These are phyloP conservation scores for Rhagium mordax DNA, from an alignment of 2,888 invertebrate genomes.

Conservation along the genomic window DNA sequence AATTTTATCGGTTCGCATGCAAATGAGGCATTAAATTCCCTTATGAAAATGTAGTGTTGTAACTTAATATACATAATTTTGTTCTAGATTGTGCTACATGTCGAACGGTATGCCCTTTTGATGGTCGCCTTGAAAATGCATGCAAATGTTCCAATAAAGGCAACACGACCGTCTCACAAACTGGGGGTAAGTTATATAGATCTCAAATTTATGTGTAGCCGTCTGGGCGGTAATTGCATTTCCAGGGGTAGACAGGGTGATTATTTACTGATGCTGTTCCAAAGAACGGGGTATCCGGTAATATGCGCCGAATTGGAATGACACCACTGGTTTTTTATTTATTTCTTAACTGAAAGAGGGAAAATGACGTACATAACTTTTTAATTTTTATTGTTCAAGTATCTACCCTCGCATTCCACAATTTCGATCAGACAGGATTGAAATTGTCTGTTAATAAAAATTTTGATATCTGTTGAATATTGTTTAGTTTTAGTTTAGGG, in stretches of 20 bases:
- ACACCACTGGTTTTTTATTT: too few relatives aligned
- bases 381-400: too few relatives aligned
- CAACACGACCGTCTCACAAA: slow-evolving; percentile 51
- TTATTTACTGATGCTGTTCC: neutral
- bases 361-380: too few relatives aligned
- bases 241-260: neutral
- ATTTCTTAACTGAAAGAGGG: too few relatives aligned
- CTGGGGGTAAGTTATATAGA: slow-evolving; percentile 37
- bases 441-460: too few relatives aligned
- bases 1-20: slow-evolving; percentile 25
- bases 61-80: slow-evolving; percentile 37
- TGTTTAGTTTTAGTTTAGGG: too few relatives aligned
- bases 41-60: slow-evolving; percentile 11
- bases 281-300: neutral
- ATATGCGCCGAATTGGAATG: too few relatives aligned
- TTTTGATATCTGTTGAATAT: too few relatives aligned
- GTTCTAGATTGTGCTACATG: slow-evolving; percentile 70
- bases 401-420: too few relatives aligned
- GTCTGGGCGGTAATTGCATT: neutral
- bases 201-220: neutral
- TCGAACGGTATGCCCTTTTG: slow-evolving; percentile 70
- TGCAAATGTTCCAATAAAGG: slow-evolving; percentile 69
- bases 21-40: slow-evolving; percentile 23
- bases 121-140: slow-evolving; percentile 66
- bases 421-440: too few relatives aligned